A percentile compares a stretch with the other conserved stretches of the same genome.
phyloP scores from a whole-genome alignment of 1,140 invertebrate genomes.

The Ips nitidus region DNA sequence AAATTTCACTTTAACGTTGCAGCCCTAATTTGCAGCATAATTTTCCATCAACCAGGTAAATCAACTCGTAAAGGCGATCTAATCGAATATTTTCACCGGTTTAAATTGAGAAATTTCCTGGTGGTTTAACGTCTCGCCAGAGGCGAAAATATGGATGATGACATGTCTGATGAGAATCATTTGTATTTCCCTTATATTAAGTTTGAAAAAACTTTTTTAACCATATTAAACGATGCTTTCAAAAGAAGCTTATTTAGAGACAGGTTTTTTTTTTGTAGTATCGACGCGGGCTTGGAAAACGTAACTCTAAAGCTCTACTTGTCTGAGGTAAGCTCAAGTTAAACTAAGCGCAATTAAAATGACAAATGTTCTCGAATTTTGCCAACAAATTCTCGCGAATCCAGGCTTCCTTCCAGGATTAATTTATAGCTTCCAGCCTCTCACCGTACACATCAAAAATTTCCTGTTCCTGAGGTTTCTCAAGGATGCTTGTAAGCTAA shows the following conservation, averaged over 20 bases:
- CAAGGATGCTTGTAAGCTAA: too few species aligned
- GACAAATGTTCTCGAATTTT: constrained; percentile 22
- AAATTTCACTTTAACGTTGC: too few species aligned
- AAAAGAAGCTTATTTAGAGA: too few species aligned
- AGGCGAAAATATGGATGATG: background rate
- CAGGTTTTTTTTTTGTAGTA: too few species aligned
- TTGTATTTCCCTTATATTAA: background rate
- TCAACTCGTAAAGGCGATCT: background rate
- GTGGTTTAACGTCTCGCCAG: constrained; percentile 2
- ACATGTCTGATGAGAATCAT: background rate
- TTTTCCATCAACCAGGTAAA: constrained; percentile 5
- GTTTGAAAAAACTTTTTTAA: too few species aligned
- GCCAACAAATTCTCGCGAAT: constrained; percentile 18
- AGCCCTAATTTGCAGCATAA: background rate
- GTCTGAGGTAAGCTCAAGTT: constrained; percentile 3
- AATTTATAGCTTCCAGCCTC: constrained; percentile 16
- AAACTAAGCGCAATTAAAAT: constrained; percentile 13
- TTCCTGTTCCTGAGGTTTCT: background rate
- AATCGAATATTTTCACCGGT: constrained; percentile 5
- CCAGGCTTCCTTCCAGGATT: constrained; percentile 11
- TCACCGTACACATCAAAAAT: constrained; percentile 17
- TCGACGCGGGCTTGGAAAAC: too few species aligned
- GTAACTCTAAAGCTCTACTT: background rate
- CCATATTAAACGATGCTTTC: too few species aligned
- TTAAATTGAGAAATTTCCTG: constrained; percentile 5